Evolutionary conservation across 2,888 invertebrate genomes (phyloP), one percentile per base, ranked within the genome.

Genomic region (Cabera pusaria): DNA sequence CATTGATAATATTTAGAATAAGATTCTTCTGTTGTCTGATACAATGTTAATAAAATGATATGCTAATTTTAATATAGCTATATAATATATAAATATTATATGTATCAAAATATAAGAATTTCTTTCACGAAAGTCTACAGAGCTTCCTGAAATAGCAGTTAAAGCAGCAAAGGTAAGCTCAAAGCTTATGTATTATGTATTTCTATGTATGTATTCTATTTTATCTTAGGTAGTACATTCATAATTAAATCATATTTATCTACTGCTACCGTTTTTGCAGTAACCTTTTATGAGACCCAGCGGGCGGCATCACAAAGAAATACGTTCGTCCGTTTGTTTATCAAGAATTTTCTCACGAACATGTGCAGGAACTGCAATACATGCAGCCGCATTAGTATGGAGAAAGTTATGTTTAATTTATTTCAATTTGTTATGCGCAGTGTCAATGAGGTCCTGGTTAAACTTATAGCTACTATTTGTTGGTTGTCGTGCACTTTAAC

Each of bases 281-380:
- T 26, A 23, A 17, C 23, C 26, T 46, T 41, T 46, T 49, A 44
- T 33, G 32, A 42, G 21, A 7, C 25, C n/a, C 41, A 42, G 34
- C 32, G 29, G 65, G 70, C 78, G 75, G 74, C 60, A 56, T 49
- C 64, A 72, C 83, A 83, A 82, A 82, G 78, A 62, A 61, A 63
- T 69, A 59, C 58, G 59, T 51, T 43, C 59, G 41, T 35, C 58
- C 63, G 67, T 72, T 60, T 78, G 59, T 64, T 70, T 72, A 72
- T 76, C 76, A 68, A 66, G 65, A 74, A 59, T 67, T 53, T 81
- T 84, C 84, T 81, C 84, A 84, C 82, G 82, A 67, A 65, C 78
- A 79, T 66, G 71, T 81, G 77, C 66, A 55, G 41, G 64, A 54
- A 60, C 59, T 52, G 54, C 52, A 53, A 46, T 44, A 48, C 53